Conservation (phyloP, 1,140 invertebrate genomes). For the Hyles euphorbiae region DNA sequence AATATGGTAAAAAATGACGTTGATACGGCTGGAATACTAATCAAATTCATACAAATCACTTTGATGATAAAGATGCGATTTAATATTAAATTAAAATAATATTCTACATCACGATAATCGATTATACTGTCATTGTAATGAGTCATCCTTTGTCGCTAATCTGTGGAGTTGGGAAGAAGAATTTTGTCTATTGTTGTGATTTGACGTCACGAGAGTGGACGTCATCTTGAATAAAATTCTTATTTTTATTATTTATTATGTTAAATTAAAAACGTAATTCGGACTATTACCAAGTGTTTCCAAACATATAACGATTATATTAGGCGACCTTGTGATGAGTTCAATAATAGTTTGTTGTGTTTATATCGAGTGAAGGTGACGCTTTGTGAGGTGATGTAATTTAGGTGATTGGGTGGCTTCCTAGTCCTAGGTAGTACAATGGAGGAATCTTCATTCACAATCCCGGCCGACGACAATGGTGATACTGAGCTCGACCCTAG, state of each 20-base stretch:
- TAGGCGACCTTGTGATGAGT: slow-evolving; percentile 30
- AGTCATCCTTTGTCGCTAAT: not conserved
- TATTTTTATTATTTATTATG: slow-evolving; percentile 58
- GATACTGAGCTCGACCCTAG: slow-evolving; percentile 75
- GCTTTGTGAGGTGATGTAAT: slow-evolving; percentile 74
- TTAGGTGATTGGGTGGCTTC: slow-evolving; percentile 69
- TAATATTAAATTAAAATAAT: no score
- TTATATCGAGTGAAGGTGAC: slow-evolving; percentile 49
- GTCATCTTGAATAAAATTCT: slow-evolving; percentile 63
- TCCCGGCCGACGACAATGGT: slow-evolving; percentile 73
- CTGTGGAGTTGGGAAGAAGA: not conserved
- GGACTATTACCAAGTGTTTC: slow-evolving; percentile 27
- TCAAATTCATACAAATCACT: no score
- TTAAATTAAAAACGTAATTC: slow-evolving; percentile 39
- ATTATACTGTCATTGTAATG: not conserved
- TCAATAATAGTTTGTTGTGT: slow-evolving; percentile 30
- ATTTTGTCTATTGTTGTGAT: slow-evolving; percentile 61
- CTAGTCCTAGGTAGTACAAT: slow-evolving; percentile 63
- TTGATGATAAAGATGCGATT: no score
- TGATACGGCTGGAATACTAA: no score
- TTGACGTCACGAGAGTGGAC: slow-evolving; percentile 66
- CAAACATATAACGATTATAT: slow-evolving; percentile 22
- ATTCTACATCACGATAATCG: no score
- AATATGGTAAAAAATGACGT: no score
- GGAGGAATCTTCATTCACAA: slow-evolving; percentile 74